phyloP scores from a whole-genome alignment of 2,888 invertebrate species.

The Seladonia tumulorum region DNA sequence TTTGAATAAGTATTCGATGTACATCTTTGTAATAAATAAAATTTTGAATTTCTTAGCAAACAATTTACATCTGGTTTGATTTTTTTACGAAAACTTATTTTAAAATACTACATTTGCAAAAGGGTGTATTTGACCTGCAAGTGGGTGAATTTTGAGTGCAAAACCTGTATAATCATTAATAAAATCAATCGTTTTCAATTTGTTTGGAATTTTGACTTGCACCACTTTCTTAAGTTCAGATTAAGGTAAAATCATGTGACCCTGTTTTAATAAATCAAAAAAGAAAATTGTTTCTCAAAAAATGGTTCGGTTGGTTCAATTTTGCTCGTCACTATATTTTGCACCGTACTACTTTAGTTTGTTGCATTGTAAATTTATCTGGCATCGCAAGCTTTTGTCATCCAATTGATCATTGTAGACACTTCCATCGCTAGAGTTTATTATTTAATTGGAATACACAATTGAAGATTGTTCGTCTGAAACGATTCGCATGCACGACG shows the following conservation, averaged over 20 bases:
- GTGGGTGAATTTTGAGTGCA: neutral
- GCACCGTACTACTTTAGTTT: neutral
- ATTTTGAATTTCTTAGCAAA: too few species aligned
- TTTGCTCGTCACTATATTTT: neutral
- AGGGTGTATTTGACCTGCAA: neutral
- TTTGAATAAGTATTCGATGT: too few species aligned
- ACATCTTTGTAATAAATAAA: too few species aligned
- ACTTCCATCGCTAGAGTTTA: neutral
- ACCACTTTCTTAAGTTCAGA: too few species aligned
- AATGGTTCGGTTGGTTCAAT: neutral
- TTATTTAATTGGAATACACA: slow-evolving; percentile 9
- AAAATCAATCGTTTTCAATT: too few species aligned
- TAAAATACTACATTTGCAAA: too few species aligned
- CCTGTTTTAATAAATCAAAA: neutral
- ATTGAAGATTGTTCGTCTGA: neutral
- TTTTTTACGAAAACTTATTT: too few species aligned
- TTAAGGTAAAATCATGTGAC: too few species aligned
- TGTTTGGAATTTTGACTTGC: too few species aligned
- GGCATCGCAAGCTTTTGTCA: neutral
- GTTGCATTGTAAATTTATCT: neutral
- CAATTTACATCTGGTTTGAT: too few species aligned
- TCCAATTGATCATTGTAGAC: neutral
- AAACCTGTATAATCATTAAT: neutral
- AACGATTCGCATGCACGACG: neutral
- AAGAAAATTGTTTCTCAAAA: neutral